phyloP scores from a whole-genome alignment of 2,797 vertebrate genomes.

The Cossypha caffra region DNA sequence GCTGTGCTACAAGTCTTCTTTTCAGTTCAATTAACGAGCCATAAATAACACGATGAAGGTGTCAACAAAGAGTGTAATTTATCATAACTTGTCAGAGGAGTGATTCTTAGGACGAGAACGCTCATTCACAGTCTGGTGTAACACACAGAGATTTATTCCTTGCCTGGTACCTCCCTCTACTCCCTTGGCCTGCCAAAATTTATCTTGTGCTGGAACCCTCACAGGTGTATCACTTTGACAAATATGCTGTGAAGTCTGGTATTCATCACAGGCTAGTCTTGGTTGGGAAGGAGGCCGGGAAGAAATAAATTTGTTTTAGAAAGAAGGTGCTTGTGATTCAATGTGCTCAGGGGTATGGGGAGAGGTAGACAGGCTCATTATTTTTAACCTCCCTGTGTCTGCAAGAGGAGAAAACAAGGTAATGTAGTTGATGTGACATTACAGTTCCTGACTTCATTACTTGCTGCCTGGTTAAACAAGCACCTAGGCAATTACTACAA shows the following conservation, averaged over 20 bases:
- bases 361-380: conserved; percentile 67
- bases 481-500: not conserved
- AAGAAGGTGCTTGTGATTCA: conserved; percentile 80
- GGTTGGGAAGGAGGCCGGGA: conserved; percentile 85
- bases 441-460: conserved; percentile 59
- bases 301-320: conserved; percentile 95
- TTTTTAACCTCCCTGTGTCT: conserved; percentile 61
- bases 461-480: conserved; percentile 48
- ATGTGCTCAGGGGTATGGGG: conserved; percentile 74
- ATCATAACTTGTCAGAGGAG: conserved; percentile 91
- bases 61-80: conserved; percentile 96
- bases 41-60: conserved; percentile 99
- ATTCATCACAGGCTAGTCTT: conserved; percentile 83
- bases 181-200: conserved; percentile 82
- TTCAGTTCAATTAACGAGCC: conserved; percentile 98
- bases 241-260: conserved; percentile 87
- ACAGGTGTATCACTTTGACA: conserved; percentile 94
- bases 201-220: conserved; percentile 89
- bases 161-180: conserved; percentile 68
- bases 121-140: conserved; percentile 82
- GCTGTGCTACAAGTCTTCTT: conserved; percentile 90
- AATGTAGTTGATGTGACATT: conserved; percentile 46
- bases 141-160: conserved; percentile 90
- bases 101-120: conserved; percentile 80
- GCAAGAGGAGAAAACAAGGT: conserved; percentile 52